Evolutionary conservation across 2,113 vertebrate genomes (phyloP).

Genomic region (Phainopepla nitens): DNA sequence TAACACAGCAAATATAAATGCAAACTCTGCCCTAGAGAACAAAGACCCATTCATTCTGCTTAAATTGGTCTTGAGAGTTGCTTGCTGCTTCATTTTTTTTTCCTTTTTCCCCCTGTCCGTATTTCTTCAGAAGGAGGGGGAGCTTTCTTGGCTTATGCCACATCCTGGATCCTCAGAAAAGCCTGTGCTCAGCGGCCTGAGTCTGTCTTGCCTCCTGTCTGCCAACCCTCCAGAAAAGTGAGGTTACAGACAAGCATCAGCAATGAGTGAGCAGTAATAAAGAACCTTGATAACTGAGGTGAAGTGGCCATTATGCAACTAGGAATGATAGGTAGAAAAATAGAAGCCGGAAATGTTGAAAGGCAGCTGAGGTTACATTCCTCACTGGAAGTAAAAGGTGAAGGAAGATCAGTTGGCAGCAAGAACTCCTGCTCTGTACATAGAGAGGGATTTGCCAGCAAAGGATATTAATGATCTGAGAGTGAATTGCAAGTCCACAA

Average conservation of each 20-base stretch:
- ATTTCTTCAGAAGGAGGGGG: slow-evolving; percentile 13
- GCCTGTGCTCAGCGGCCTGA: neutral
- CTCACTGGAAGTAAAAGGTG: slow-evolving; percentile 17
- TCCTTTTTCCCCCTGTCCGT: fast-evolving
- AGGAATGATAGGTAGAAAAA: neutral
- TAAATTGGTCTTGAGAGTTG: slow-evolving; percentile 34
- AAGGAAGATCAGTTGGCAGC: slow-evolving; percentile 24
- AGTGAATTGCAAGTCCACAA: neutral
- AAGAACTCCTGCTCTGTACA: neutral
- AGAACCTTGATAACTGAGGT: neutral
- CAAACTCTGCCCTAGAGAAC: slow-evolving; percentile 40
- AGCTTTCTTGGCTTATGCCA: slow-evolving; percentile 34
- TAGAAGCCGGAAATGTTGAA: neutral
- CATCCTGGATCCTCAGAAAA: slow-evolving; percentile 37
- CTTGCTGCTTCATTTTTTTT: neutral
- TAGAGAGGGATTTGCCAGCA: slow-evolving; percentile 50
- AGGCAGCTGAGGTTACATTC: slow-evolving; percentile 45
- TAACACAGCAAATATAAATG: slow-evolving; percentile 59
- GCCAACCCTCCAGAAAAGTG: neutral
- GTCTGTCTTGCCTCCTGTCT: neutral
- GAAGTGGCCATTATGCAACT: neutral
- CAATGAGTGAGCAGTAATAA: neutral
- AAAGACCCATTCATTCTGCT: slow-evolving; percentile 44
- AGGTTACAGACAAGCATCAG: slow-evolving; percentile 10
- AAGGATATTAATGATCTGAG: slow-evolving; percentile 51